A percentile compares a stretch with the other conserved stretches of the same genome.
Evolutionary conservation across 2,888 invertebrate species (phyloP).

Genomic region (Eledone cirrhosa): DNA sequence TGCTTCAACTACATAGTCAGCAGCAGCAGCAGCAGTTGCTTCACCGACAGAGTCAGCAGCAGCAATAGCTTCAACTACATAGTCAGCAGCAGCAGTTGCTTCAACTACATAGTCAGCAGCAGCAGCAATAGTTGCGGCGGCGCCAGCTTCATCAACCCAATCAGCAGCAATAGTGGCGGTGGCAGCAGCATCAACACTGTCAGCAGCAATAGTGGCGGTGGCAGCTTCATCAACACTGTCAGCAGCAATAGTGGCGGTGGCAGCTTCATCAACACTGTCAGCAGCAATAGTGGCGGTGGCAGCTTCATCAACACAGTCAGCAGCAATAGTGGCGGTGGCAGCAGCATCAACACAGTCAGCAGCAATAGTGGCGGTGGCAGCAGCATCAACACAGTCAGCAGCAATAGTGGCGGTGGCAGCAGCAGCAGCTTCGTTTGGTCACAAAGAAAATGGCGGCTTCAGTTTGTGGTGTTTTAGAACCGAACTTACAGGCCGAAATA

Average conservation of each 20-base stretch:
- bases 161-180: neutral
- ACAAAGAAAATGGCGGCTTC: conserved; percentile 60
- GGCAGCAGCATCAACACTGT: neutral
- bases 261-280: neutral
- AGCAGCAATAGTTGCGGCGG: neutral
- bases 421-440: neutral
- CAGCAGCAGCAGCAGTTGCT: too few species aligned
- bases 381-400: neutral
- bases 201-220: neutral
- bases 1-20: too few species aligned
- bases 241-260: neutral
- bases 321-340: neutral
- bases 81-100: neutral
- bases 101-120: too few species aligned
- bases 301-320: neutral
- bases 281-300: conserved; percentile 1
- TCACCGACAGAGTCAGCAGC: neutral
- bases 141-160: neutral
- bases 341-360: neutral
- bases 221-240: neutral
- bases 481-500: conserved; percentile 53
- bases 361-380: neutral
- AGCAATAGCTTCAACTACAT: neutral
- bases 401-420: neutral
- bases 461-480: conserved; percentile 53